phyloP scores from a whole-genome alignment of 2,888 invertebrate species.

The Cistogaster globosa region DNA sequence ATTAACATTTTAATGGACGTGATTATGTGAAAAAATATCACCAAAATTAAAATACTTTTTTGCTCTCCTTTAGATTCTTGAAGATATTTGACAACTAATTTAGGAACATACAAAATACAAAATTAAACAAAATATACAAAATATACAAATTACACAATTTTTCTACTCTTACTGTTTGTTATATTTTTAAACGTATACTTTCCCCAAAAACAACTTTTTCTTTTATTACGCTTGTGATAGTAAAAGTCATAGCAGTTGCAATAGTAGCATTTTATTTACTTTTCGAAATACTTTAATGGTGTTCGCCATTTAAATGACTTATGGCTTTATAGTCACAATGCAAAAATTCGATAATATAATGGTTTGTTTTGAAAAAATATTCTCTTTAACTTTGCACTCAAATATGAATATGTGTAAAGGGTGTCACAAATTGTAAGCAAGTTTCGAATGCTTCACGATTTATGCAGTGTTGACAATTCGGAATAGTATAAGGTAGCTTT shows the following conservation, averaged over 20 bases:
- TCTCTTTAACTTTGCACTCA: neutral
- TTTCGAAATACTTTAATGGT: constrained; percentile 66
- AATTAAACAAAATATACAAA: no score
- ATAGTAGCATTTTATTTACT: constrained; percentile 56
- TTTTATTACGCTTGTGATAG: constrained; percentile 20
- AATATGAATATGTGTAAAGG: neutral
- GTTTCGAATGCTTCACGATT: no score
- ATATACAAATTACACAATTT: no score
- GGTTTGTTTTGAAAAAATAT: constrained; percentile 40
- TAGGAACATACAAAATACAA: no score
- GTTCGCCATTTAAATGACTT: constrained; percentile 73
- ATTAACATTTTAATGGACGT: no score
- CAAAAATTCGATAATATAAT: constrained; percentile 65
- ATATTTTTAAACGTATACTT: neutral
- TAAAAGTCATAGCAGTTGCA: constrained; percentile 41
- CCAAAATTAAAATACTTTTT: no score
- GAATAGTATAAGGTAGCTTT: no score
- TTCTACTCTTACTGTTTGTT: no score
- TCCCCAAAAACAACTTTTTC: neutral
- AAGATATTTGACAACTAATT: no score
- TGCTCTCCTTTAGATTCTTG: no score
- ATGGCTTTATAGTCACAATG: constrained; percentile 64
- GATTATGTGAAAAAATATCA: no score
- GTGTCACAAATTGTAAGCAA: neutral
- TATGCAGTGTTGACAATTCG: no score